Conservation (phyloP, 64 coral and sea anemone species). For the Stichodactyla helianthus region DNA sequence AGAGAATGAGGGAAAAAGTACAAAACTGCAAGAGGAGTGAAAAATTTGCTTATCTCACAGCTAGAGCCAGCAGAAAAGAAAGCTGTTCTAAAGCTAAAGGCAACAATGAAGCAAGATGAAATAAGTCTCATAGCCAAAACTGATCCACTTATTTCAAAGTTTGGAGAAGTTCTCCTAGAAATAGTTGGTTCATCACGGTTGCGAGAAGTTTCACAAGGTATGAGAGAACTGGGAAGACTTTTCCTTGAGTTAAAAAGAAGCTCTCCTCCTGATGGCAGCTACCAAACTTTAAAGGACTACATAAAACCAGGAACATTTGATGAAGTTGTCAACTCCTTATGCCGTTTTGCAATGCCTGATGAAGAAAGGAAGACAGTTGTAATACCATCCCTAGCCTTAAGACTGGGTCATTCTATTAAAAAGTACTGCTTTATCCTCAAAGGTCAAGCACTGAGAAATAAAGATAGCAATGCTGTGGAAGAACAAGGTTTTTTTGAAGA, state of each 20-base stretch:
- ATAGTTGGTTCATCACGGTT: not conserved
- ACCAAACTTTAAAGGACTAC: too few relatives aligned
- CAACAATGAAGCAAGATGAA: not conserved
- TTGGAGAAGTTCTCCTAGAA: not conserved
- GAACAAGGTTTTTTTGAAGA: not conserved
- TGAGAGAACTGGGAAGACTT: not conserved
- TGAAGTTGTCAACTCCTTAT: not conserved
- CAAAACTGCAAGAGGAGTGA: too few relatives aligned
- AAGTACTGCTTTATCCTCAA: not conserved
- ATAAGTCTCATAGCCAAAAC: not conserved
- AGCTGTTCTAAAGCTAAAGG: too few relatives aligned
- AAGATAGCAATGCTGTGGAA: not conserved
- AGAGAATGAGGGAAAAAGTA: too few relatives aligned
- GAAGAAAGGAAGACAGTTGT: not conserved
- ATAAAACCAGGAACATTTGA: too few relatives aligned
- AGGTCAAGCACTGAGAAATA: constrained; percentile 4
- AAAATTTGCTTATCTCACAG: too few relatives aligned
- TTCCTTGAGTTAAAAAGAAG: too few relatives aligned
- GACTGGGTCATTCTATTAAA: not conserved
- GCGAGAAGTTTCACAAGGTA: not conserved
- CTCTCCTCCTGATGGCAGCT: too few relatives aligned
- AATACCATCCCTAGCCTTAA: not conserved
- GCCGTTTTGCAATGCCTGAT: too few relatives aligned
- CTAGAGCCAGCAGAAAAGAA: too few relatives aligned
- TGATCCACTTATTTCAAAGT: not conserved